Evolutionary conservation across 37 sponge, comb jelly and placozoan species (phyloP), one percentile per base, ranked within the genome.

Genomic region (Hexactinellida sp.): DNA sequence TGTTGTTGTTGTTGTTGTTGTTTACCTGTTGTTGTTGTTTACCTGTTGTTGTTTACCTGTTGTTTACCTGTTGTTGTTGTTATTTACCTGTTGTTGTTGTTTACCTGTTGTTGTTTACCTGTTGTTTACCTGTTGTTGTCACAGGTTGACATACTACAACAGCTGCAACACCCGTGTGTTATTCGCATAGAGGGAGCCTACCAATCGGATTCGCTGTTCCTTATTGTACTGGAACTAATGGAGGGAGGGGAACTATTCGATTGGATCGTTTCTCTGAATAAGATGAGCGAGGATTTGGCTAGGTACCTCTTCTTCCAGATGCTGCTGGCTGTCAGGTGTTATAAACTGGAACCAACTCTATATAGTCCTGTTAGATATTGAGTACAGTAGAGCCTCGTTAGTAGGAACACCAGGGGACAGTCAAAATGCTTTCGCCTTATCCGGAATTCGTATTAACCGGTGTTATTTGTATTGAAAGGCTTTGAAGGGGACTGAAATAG

Each of bases 201-300:
- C 47, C 47, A 41, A 13, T 16, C 47, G 13, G 47, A 41, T 13
- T 16, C 47, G 5, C 47, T 41, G 10, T 41, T 41, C 47, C 13
- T 41, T 5, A 41, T 41, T 13, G 47, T 41, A 16, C 47, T 41
- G 47, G 47, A 41, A 13, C 47, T 41, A 13, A 91, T 89, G 24
- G 95, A 95, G 55, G 95, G 95, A 35, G 95, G 95, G 10, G 95
- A 95, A 52, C 88, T 95, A 54, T 95, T 95, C 89, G 93, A 95
- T 25, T 28, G 92, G 39, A 89, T 95, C 37, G 90, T 95, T n/a
- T 35, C 34, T 1, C 34, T 55, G 23, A 91, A 91, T 0, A 92
- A 89, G 85, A 92, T 92, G 37, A 51, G 85, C 36, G 95, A 95
- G 38, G 36, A 55, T 0, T 24, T 82, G 21, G 88, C 90, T 21